Evolutionary conservation across 2,888 invertebrate genomes (phyloP), one percentile per base, ranked within the genome.

Genomic region (Portevinia maculata): DNA sequence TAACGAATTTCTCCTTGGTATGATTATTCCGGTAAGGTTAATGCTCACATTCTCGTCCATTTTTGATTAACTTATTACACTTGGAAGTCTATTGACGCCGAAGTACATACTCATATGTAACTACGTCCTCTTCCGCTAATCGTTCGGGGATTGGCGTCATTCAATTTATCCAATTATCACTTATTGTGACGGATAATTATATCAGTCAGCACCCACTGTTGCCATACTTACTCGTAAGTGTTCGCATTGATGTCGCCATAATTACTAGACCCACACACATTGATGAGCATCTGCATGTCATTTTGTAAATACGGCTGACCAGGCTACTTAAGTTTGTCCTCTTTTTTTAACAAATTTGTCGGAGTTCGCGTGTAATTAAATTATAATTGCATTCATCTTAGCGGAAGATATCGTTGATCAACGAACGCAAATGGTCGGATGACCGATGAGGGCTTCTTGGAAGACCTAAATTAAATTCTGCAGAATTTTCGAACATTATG

Each of bases 151-250:
- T 74, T 70, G 75, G 79, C 75, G 70, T 81, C 81, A 75, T 70
- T 65, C 81, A 75, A 81, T 81, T 81, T 76, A 81, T 75, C 65
- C 81, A 65, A 75, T 81, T 81, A 60, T 81, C 81, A 81, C 75
- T 75, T 60, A 65, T 71, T 59, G 75, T 76, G 75, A 75, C 52
- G 70, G 75, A 65, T 71, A 81, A 81, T 81, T 60, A 65, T 75
- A 70, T 81, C 64, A 17, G 59, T 39, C 41, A 59, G 30, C 21
- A n/a, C 44, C 24, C 17, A 67, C 30, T 32, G 13, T 28, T 41
- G 64, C 53, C 74, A 41, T n/a, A n/a, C n/a, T n/a, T n/a, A n/a
- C n/a, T n/a, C n/a, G n/a, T 13, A 17, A 41, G 41, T 41, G 50
- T 30, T 19, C 32, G 62, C 32, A 74, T 52, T 59, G 78, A 57